These are phyloP conservation scores for Papilio xuthus DNA, from an alignment of 1,140 invertebrate genomes.

Conservation along the genomic window DNA sequence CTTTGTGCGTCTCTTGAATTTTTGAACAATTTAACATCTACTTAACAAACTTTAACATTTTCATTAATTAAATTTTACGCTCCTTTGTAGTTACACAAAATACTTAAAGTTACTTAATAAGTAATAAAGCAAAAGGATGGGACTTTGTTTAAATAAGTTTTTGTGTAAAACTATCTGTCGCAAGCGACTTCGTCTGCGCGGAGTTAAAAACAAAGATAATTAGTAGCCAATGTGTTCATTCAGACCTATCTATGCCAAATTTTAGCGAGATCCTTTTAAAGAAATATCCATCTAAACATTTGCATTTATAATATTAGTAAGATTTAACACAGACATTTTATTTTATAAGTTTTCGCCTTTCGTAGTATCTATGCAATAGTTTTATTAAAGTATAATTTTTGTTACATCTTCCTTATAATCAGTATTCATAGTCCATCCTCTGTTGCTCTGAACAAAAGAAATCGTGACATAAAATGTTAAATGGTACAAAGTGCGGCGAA, in stretches of 20 bases:
- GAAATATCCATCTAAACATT: too few relatives aligned
- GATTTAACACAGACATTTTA: too few relatives aligned
- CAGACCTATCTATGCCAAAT: too few relatives aligned
- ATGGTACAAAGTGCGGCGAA: neutral
- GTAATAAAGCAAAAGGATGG: neutral
- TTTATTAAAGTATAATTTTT: slow-evolving; percentile 4
- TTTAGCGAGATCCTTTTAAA: too few relatives aligned
- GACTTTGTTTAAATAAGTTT: neutral
- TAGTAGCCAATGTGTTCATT: too few relatives aligned
- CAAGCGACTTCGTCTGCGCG: too few relatives aligned
- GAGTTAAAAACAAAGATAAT: too few relatives aligned
- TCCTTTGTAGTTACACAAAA: neutral
- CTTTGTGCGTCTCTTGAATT: slow-evolving; percentile 4
- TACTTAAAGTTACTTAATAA: neutral
- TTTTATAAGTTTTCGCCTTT: too few relatives aligned
- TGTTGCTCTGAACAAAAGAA: slow-evolving; percentile 29
- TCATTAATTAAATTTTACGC: neutral
- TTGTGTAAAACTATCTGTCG: too few relatives aligned
- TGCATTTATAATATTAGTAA: too few relatives aligned
- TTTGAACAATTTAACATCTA: neutral
- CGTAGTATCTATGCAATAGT: neutral
- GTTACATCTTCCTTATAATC: slow-evolving; percentile 11
- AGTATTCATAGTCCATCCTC: slow-evolving; percentile 20
- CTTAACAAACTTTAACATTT: neutral
- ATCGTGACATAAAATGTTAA: slow-evolving; percentile 26